phyloP scores from a whole-genome alignment of 2,888 invertebrate genomes.

The Esperia sulphurella region DNA sequence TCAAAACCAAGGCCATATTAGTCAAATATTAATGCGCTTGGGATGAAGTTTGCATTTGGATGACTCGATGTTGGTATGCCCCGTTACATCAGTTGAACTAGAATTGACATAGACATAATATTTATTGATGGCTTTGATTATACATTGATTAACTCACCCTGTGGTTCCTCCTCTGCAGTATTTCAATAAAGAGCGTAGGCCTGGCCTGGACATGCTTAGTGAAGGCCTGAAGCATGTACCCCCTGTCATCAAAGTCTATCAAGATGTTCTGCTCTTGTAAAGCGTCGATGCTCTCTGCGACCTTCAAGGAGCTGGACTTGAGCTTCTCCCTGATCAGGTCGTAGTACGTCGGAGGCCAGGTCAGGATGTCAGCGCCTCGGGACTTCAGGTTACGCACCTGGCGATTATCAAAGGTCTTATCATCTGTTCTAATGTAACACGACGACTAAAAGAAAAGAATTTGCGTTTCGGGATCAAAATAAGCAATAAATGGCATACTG shows the following conservation, averaged over 20 bases:
- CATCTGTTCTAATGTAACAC: too few species aligned
- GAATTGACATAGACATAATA: too few species aligned
- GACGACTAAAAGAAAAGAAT: too few species aligned
- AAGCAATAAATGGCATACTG: too few species aligned
- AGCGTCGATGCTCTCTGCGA: conserved; percentile 86
- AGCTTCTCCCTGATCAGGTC: conserved; percentile 88
- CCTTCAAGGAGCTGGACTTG: conserved; percentile 81
- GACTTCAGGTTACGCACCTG: conserved; percentile 85
- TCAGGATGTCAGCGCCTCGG: conserved; percentile 93
- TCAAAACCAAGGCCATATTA: too few species aligned
- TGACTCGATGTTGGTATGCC: too few species aligned
- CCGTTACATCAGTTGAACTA: too few species aligned
- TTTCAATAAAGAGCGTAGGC: conserved; percentile 96
- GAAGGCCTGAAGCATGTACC: conserved; percentile 97
- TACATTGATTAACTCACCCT: conserved; percentile 77
- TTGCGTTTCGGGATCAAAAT: too few species aligned
- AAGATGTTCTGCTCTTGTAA: conserved; percentile 92
- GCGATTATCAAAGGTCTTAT: too few species aligned
- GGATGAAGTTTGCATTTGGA: too few species aligned
- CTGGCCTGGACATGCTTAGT: conserved; percentile 96
- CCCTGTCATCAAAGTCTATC: conserved; percentile 97
- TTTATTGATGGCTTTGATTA: too few species aligned
- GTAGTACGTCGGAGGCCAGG: conserved; percentile 94
- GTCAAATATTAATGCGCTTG: too few species aligned
- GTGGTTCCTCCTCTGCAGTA: conserved; percentile 96